A percentile compares a stretch with the other conserved stretches of the same genome.
Conservation (phyloP, 2,113 vertebrate genomes). For the Vombatus ursinus region DNA sequence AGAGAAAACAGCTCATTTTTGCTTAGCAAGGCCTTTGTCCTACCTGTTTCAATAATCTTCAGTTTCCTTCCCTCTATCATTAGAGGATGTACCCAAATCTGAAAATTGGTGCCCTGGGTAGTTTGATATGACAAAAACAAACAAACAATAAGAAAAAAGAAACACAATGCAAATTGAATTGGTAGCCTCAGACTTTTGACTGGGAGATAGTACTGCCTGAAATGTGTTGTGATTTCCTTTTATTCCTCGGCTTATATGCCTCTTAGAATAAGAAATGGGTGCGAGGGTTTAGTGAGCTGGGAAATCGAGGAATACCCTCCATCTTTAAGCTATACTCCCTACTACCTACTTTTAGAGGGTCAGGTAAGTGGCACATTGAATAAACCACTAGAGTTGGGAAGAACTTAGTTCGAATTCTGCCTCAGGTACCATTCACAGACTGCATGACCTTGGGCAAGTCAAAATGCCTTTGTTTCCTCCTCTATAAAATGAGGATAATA, state of each 20-base stretch:
- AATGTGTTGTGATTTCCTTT: not conserved
- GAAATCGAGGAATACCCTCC: not conserved
- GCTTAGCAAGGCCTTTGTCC: slow-evolving; percentile 10
- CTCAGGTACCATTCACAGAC: not conserved
- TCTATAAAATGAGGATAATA: not conserved
- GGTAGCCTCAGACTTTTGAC: slow-evolving; percentile 9
- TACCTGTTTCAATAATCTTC: slow-evolving; percentile 70
- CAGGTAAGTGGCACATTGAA: not conserved
- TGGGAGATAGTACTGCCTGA: not conserved
- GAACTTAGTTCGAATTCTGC: not conserved
- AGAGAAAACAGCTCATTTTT: slow-evolving; percentile 69
- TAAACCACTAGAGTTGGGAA: not conserved
- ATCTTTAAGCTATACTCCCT: not conserved
- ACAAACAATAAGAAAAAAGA: not conserved
- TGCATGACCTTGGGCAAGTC: not conserved
- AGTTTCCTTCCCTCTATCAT: slow-evolving; percentile 62
- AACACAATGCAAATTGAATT: not conserved
- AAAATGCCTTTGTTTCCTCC: not conserved
- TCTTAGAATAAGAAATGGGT: not conserved
- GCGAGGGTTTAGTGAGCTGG: not conserved
- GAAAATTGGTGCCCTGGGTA: slow-evolving; percentile 48
- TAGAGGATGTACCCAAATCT: slow-evolving; percentile 65
- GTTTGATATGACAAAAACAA: slow-evolving; percentile 37
- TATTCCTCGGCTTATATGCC: not conserved
- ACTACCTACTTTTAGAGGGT: not conserved